Percentiles rank a stretch among this genome's conserved stretches.
Conservation (phyloP, 2,888 invertebrate species). For the Heteropelma amictum region DNA sequence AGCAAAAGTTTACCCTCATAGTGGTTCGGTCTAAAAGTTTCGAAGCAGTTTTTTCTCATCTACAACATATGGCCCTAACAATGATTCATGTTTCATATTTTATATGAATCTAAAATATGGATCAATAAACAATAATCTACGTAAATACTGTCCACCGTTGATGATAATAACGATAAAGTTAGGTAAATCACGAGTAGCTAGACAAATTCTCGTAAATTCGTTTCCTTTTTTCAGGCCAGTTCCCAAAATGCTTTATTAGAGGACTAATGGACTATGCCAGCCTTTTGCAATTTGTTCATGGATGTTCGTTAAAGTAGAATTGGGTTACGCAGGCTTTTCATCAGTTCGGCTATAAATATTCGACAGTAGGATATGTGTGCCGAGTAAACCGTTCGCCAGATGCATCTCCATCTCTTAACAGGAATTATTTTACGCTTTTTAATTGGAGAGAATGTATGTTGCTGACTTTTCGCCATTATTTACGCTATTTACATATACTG, state of each 20-base stretch:
- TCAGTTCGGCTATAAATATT: constrained; percentile 17
- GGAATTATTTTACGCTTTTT: background rate
- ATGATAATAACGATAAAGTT: no score
- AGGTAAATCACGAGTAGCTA: no score
- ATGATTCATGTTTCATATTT: no score
- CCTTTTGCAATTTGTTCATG: constrained; percentile 16
- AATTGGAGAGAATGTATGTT: background rate
- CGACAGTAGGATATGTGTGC: constrained; percentile 5
- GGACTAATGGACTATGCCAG: constrained; percentile 1
- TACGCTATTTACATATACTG: background rate
- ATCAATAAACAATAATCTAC: no score
- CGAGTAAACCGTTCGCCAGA: constrained; percentile 9
- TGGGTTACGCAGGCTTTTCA: constrained; percentile 17
- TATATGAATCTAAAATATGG: no score
- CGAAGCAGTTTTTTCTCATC: no score
- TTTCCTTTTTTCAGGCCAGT: background rate
- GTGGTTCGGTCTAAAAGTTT: no score
- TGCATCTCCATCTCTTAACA: background rate
- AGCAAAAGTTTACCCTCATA: no score
- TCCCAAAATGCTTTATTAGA: background rate
- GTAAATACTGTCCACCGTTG: no score
- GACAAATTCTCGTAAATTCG: background rate
- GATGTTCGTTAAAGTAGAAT: background rate
- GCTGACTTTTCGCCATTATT: background rate
- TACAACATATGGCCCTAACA: no score